phyloP scores from a whole-genome alignment of 2,113 vertebrate species.

The Channa maculata region DNA sequence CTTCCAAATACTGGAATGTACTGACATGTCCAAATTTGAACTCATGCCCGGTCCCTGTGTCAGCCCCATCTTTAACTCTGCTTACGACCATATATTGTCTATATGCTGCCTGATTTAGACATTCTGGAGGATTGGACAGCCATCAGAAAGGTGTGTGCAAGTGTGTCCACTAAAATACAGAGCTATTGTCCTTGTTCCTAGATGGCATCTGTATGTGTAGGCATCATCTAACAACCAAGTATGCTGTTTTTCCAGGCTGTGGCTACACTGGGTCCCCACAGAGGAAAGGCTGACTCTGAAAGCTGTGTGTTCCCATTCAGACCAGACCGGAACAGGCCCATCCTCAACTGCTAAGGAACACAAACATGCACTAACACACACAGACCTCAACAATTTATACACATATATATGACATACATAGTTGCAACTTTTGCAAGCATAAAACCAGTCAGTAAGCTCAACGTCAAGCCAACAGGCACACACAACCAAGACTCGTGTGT shows the following conservation, averaged over 20 bases:
- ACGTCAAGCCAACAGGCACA: constrained; percentile 1
- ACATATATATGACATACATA: too few species aligned
- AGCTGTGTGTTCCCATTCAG: constrained; percentile 69
- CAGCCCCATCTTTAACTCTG: constrained; percentile 79
- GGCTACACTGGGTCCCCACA: constrained; percentile 92
- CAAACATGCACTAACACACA: neutral
- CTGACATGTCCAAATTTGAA: neutral
- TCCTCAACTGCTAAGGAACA: constrained; percentile 73
- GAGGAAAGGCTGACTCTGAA: constrained; percentile 87
- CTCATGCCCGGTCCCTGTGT: too few species aligned
- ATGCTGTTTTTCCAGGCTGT: constrained; percentile 85
- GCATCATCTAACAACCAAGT: neutral
- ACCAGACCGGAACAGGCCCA: constrained; percentile 72
- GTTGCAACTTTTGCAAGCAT: too few species aligned
- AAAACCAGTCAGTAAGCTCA: constrained; percentile 42
- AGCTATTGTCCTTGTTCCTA: neutral
- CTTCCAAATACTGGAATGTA: neutral
- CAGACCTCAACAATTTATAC: too few species aligned
- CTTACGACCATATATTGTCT: constrained; percentile 95
- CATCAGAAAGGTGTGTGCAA: constrained; percentile 90
- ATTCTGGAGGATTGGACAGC: constrained; percentile 98
- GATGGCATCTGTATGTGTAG: neutral
- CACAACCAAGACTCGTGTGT: constrained; percentile 1
- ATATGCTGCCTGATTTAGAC: constrained; percentile 97
- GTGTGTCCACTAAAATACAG: neutral